Percentiles rank a stretch among this genome's conserved stretches.
Conservation (phyloP, 2,113 vertebrate genomes). For the Hypomesus transpacificus region DNA sequence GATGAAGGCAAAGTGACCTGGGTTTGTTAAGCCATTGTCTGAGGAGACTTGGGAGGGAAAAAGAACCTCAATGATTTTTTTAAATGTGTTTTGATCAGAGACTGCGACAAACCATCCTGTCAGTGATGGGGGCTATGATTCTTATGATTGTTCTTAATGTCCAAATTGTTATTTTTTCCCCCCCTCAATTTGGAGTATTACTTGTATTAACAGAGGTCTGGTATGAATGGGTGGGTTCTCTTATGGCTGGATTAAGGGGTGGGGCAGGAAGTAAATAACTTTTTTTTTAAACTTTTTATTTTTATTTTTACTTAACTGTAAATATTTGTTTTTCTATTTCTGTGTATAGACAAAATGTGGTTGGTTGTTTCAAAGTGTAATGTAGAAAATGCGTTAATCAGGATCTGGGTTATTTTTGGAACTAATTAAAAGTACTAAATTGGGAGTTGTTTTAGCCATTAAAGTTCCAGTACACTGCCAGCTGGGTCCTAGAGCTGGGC, state of each 20-base stretch:
- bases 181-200: slow-evolving; percentile 12
- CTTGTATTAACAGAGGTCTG: slow-evolving; percentile 49
- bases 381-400: slow-evolving; percentile 57
- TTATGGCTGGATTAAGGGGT: slow-evolving; percentile 24
- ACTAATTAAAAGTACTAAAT: slow-evolving; percentile 50
- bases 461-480: slow-evolving; percentile 50
- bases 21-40: slow-evolving; percentile 55
- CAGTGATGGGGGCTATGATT: slow-evolving; percentile 40
- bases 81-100: slow-evolving; percentile 54
- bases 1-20: slow-evolving; percentile 36
- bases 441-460: slow-evolving; percentile 34
- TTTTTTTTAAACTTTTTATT: slow-evolving; percentile 25
- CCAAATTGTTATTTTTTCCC: slow-evolving; percentile 38
- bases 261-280: slow-evolving; percentile 30
- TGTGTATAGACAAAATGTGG: slow-evolving; percentile 68
- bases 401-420: slow-evolving; percentile 40
- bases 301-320: slow-evolving; percentile 66
- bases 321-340: slow-evolving; percentile 66
- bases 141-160: slow-evolving; percentile 56
- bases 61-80: slow-evolving; percentile 50
- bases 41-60: slow-evolving; percentile 26
- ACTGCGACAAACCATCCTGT: slow-evolving; percentile 47
- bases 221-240: slow-evolving; percentile 29
- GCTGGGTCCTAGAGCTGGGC: slow-evolving; percentile 55
- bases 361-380: slow-evolving; percentile 66